Evolutionary conservation across 2,888 invertebrate species (phyloP).

Genomic region (Eupithecia inturbata): DNA sequence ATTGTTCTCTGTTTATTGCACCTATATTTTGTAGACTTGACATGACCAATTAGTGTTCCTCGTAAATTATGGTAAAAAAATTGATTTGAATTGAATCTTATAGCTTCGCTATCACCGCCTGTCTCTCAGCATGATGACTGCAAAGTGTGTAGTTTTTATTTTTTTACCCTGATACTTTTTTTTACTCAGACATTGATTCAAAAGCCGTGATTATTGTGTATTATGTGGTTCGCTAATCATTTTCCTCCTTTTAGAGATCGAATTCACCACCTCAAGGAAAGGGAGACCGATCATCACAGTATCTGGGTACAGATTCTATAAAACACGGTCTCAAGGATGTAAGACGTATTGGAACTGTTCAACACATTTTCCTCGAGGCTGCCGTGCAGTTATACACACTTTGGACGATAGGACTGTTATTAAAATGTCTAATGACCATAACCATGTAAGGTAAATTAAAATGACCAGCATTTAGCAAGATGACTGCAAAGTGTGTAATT

Average conservation of each 20-base stretch:
- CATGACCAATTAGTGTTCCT: too few relatives aligned
- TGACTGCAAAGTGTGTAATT: too few relatives aligned
- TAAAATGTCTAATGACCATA: conserved; percentile 20
- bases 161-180: too few relatives aligned
- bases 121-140: too few relatives aligned
- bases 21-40: too few relatives aligned
- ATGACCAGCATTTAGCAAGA: neutral
- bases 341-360: conserved; percentile 24
- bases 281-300: conserved; percentile 4
- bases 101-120: too few relatives aligned
- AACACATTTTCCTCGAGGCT: conserved; percentile 13
- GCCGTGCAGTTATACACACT: conserved; percentile 28
- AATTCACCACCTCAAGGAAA: neutral
- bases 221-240: neutral
- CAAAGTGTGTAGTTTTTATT: too few relatives aligned
- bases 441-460: neutral
- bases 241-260: conserved; percentile 6
- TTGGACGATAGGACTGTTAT: conserved; percentile 17
- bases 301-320: conserved; percentile 19
- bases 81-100: too few relatives aligned
- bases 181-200: neutral
- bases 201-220: neutral
- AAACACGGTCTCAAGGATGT: neutral
- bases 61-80: too few relatives aligned
- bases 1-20: too few relatives aligned